Percentiles rank a stretch among this genome's conserved stretches.
These are phyloP conservation scores for Coregonus sp. DNA, from an alignment of 2,797 vertebrate genomes.

Conservation along the genomic window DNA sequence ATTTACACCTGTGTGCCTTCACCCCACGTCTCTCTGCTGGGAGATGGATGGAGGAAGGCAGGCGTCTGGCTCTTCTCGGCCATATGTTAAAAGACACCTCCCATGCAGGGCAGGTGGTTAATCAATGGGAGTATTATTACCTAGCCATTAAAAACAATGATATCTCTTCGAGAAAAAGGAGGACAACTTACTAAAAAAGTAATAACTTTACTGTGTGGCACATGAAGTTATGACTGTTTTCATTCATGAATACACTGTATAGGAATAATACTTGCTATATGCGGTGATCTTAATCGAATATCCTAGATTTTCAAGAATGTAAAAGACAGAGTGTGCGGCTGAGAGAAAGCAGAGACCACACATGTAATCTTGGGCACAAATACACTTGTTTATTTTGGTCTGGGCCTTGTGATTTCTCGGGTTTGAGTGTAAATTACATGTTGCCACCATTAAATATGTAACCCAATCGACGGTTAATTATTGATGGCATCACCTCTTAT, in stretches of 20 bases:
- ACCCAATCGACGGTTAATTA: conserved; percentile 94
- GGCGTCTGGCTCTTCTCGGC: too few species aligned
- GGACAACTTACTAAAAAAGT: background rate
- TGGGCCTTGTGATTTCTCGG: conserved; percentile 91
- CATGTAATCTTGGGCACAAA: conserved; percentile 61
- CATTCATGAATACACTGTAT: conserved; percentile 29
- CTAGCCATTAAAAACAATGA: conserved; percentile 10
- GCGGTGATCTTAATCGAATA: conserved; percentile 54
- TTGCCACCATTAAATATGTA: conserved; percentile 99
- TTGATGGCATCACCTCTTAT: conserved; percentile 96
- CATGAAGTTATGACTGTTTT: background rate
- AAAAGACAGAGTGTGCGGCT: conserved; percentile 13
- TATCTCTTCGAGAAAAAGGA: background rate
- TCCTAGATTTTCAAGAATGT: conserved; percentile 17
- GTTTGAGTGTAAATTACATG: conserved; percentile 99
- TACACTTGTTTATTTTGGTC: conserved; percentile 86
- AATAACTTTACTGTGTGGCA: background rate
- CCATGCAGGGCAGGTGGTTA: conserved; percentile 13
- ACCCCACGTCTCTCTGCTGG: conserved; percentile 10
- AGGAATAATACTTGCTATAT: conserved; percentile 38
- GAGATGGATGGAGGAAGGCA: conserved; percentile 12
- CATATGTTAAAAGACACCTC: conserved; percentile 1
- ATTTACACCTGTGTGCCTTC: conserved; percentile 34
- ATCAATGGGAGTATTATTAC: conserved; percentile 36
- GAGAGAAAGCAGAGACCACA: conserved; percentile 52